Evolutionary conservation across 2,888 invertebrate species (phyloP).

Genomic region (Drosophila ezoana): DNA sequence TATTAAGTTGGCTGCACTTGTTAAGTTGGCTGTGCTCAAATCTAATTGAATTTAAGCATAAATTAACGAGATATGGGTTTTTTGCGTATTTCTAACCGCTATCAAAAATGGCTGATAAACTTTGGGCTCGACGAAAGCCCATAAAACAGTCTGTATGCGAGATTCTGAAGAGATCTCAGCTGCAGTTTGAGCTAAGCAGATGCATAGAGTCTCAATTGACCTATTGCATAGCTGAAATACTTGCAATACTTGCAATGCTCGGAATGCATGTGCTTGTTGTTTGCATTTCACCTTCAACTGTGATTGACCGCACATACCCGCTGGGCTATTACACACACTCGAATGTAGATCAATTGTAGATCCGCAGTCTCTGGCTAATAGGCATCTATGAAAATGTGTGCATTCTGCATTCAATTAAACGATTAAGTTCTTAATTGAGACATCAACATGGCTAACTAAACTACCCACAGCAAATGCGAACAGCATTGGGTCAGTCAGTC

Average conservation of each 20-base stretch:
- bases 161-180: slow-evolving; percentile 31
- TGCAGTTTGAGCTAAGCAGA: not conserved
- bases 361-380: slow-evolving; percentile 31
- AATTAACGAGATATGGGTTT: no score
- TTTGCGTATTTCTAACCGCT: not conserved
- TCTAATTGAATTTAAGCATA: not conserved
- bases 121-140: no score
- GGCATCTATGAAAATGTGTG: slow-evolving; percentile 36
- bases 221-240: slow-evolving; percentile 26
- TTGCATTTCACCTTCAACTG: slow-evolving; percentile 57
- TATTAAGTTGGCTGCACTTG: not conserved
- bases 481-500: slow-evolving; percentile 30
- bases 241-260: slow-evolving; percentile 38
- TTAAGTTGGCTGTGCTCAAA: not conserved
- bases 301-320: slow-evolving; percentile 50
- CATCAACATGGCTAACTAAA: slow-evolving; percentile 56
- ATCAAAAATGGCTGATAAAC: no score
- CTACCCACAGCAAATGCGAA: slow-evolving; percentile 33
- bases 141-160: slow-evolving; percentile 20
- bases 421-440: slow-evolving; percentile 73
- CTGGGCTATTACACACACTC: slow-evolving; percentile 10
- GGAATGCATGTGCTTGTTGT: slow-evolving; percentile 28
- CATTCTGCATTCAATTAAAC: slow-evolving; percentile 70
- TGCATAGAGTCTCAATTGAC: slow-evolving; percentile 25
- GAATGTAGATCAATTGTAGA: slow-evolving; percentile 40